Evolutionary conservation across 2,888 invertebrate species (phyloP).

Genomic region (Phragmatobia fuliginosa): DNA sequence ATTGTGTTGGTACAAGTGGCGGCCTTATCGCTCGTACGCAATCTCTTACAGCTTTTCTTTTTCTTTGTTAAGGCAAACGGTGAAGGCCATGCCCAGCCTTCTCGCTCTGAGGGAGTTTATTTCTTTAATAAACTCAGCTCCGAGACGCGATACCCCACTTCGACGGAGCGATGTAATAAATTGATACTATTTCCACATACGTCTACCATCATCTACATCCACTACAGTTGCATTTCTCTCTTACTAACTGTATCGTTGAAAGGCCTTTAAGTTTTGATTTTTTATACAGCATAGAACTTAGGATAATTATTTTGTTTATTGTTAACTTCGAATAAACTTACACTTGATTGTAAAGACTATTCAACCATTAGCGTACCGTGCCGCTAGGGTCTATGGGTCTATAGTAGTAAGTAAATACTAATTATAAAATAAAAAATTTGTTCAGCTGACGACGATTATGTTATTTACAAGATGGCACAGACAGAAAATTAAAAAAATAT

Average conservation of each 20-base stretch:
- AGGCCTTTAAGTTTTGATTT: not conserved
- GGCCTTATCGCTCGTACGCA: no score
- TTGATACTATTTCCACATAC: conserved; percentile 40
- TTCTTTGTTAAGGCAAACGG: no score
- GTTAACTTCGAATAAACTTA: no score
- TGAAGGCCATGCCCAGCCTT: conserved; percentile 11
- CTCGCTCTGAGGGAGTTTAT: conserved; percentile 26
- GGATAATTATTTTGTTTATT: no score
- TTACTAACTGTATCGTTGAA: conserved; percentile 24
- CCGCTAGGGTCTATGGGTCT: no score
- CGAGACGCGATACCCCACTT: conserved; percentile 19
- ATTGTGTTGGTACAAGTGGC: no score
- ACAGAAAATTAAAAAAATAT: no score
- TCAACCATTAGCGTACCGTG: not conserved
- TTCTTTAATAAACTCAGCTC: conserved; percentile 23
- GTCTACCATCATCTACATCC: conserved; percentile 23
- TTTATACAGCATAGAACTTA: no score
- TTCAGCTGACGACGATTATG: no score
- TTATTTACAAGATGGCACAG: no score
- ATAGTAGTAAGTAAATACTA: not conserved
- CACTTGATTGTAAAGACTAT: not conserved
- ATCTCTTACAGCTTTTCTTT: no score
- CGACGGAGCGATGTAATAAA: conserved; percentile 32
- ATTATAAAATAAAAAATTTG: not conserved
- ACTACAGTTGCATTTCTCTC: conserved; percentile 37